phyloP scores from a whole-genome alignment of 2,797 vertebrate genomes.

The Caiman crocodilus region DNA sequence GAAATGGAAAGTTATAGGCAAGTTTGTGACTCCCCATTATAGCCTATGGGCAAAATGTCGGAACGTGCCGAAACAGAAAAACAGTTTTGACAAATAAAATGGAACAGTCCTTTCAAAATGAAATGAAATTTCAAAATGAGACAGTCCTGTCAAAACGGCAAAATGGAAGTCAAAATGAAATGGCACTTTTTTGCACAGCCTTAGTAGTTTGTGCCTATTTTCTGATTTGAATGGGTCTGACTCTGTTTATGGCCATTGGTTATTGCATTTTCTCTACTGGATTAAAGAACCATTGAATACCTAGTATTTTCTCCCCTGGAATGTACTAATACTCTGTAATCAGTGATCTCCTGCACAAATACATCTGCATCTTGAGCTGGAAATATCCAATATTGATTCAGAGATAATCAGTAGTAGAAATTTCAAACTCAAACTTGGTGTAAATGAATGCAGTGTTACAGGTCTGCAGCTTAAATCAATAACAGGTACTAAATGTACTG shows the following conservation, averaged over 20 bases:
- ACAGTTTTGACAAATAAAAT: too few species aligned
- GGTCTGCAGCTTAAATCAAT: background rate
- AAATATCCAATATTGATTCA: background rate
- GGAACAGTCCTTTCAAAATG: too few species aligned
- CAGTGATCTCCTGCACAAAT: background rate
- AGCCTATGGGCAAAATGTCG: too few species aligned
- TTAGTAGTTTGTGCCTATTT: background rate
- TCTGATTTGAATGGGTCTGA: background rate
- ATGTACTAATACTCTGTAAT: background rate
- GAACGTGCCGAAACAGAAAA: too few species aligned
- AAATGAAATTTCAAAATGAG: too few species aligned
- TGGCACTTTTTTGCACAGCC: too few species aligned
- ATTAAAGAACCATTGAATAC: background rate
- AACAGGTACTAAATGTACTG: too few species aligned
- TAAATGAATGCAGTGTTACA: background rate
- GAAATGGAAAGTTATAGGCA: too few species aligned
- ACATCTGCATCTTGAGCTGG: background rate
- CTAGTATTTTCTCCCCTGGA: background rate
- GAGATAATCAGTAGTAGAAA: background rate
- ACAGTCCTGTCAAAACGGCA: too few species aligned
- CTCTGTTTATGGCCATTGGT: background rate
- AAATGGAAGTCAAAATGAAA: too few species aligned
- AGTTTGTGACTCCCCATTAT: too few species aligned
- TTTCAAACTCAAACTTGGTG: background rate
- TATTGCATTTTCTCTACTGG: background rate